Base-by-base conservation (phyloP, 2,888 invertebrate genomes). In the Sesamia inferens region DNA sequence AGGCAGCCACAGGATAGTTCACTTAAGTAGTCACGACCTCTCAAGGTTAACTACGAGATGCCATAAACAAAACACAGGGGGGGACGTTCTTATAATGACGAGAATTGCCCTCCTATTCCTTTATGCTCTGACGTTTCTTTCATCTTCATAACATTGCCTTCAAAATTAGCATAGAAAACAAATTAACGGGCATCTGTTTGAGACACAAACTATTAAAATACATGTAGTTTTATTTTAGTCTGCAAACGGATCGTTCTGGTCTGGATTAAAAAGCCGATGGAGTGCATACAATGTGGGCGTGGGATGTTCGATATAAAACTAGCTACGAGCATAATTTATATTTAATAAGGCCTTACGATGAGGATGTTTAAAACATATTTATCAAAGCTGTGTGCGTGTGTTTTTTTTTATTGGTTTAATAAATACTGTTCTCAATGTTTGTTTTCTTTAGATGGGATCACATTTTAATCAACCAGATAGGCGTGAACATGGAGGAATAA, bases 101-200 rank as follows among this genome's bases (percentile, higher is more conserved):
- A 44, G 44, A 44, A 44, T 11, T 3, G 11, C 11, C 44, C 44
- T 11, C 11, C n/a, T 54, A 11, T 54, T 11, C 11, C n/a, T 54
- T n/a, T 54, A 1, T 11, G n/a, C 16, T 47, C 44, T 22, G 19
- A 19, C 5, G 31, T 61, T 58, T 58, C 42, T 66, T 62, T 66
- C 22, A 69, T 71, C 51, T 48, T 55, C 31, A 66, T 74, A 48
- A 74, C 11, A 71, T 51, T 47, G 54, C 0, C 54, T 55, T 39
- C 7, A 48, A 58, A 39, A 80, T 81, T 82, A 42, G 73, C 85
- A 84, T 84, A 85, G 54, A 71, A 85, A 80, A 74, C 78, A 55
- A 76, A 84, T 83, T 83, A 81, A 75, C 68, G 10, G 44, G 75
- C 78, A 81, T 71, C 75, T 81, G 72, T 67, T 67, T 31, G 24